Base-by-base conservation (phyloP, 2,113 vertebrate species). In the Nothoprocta perdicaria region DNA sequence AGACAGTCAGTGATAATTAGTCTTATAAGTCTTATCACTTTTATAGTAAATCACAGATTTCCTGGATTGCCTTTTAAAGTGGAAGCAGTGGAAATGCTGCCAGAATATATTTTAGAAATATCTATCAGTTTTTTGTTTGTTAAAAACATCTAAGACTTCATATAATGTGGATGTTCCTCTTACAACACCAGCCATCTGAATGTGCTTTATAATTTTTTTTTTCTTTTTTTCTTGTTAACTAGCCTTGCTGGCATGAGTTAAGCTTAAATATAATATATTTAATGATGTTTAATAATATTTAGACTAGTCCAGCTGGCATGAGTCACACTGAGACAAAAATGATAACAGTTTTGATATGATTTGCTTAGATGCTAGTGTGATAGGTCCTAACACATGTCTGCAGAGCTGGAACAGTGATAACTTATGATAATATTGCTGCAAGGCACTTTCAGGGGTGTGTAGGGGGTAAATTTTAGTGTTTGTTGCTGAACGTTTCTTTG, bases 251-350 rank as follows among this genome's bases (percentile, higher is more conserved):
- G 85, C 85, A 92, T 1, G 16, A 86, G n/a, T 67, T 80, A 65
- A 72, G 46, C 33, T 88, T 60, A 80, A 68, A 57, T 80, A 26
- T 48, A 73, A 61, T 85, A 40, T 68, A 65, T 94, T 93, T 92
- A 94, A 85, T 93, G 17, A 62, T 91, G 57, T 92, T 94, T 92
- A 93, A 93, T 94, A 95, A 87, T 93, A 92, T 95, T 96, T 95
- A 94, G 92, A 92, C 88, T 90, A 92, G 85, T 88, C 90, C 85
- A 96, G 92, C 92, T 95, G 94, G 76, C 27, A 46, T 83, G 88
- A 95, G 65, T 92, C 88, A 89, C 82, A 84, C 33, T 63, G 73
- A 74, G 43, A 10, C 12, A 69, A 71, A 83, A 71, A 67, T 40
- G 1, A 10, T 41, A 92, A 65, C 76, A 90, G 69, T 85, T 95